Evolutionary conservation across 1,140 invertebrate genomes (phyloP), one percentile per base, ranked within the genome.

Genomic region (Brachionus rotundiformis): DNA sequence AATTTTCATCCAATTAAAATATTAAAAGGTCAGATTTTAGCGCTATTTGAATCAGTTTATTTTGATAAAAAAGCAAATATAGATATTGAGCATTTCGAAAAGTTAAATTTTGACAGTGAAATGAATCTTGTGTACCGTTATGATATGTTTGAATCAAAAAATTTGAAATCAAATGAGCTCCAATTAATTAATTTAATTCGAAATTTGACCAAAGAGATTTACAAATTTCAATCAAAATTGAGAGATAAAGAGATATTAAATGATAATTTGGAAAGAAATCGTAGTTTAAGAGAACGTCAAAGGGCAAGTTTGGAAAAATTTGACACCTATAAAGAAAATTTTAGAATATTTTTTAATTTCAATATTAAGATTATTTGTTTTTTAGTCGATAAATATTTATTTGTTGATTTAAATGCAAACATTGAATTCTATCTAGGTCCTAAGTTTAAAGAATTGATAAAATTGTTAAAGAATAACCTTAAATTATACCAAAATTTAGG

Each of bases 1-100:
- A 79, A 59, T 39, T 79, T 79, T 39, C 76, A 79, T 59, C 76
- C 76, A 39, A 59, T 79, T 79, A 39, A 36, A 39, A 11, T 36
- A 13, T 59, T 79, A 23, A 79, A 41, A 79, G 6, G 8, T 0
- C 47, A 79, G 31, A 13, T 79, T 8, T 19, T 36, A 8, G 23
- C 6, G 2, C 23, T 59, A 8, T 39, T 19, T 59, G 23, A 54
- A 23, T 49, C 8, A 25, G 8, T 13, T 8, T 39, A 59, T 27
- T 27, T 19, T 13, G n/a, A 2, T 13, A 23, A 61, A 23, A 19
- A 33, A 19, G 47, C 29, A 47, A 75, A n/a, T 3, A 16, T 75
- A 25, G 27, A 41, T 11, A 19, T 44, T 41, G 75, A 16, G 16
- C 16, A n/a, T 41, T 2, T 29, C 3, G 47, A 79, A 79, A 79